These are phyloP conservation scores for Volucella bombylans DNA, from an alignment of 2,888 invertebrate species.

Conservation along the genomic window DNA sequence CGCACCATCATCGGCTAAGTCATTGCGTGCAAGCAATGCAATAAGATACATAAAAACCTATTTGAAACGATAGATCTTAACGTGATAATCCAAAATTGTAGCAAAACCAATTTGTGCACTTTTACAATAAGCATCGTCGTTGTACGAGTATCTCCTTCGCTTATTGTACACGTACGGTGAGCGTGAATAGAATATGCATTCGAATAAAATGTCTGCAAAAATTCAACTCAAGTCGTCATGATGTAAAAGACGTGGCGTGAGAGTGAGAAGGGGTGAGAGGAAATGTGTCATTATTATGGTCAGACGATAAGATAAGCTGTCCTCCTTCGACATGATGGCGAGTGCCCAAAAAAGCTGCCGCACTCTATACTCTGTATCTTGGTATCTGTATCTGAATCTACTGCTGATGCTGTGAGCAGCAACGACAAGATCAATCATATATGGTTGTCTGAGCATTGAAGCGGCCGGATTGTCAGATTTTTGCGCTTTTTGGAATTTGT, in stretches of 20 bases:
- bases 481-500: slow-evolving; percentile 63
- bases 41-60: slow-evolving; percentile 23
- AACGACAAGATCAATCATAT: slow-evolving; percentile 78
- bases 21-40: background rate
- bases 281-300: slow-evolving; percentile 66
- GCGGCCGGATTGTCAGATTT: slow-evolving; percentile 75
- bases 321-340: slow-evolving; percentile 74
- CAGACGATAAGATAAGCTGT: slow-evolving; percentile 73
- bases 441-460: slow-evolving; percentile 80
- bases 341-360: slow-evolving; percentile 68
- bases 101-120: slow-evolving; percentile 74
- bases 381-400: slow-evolving; percentile 55
- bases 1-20: slow-evolving; percentile 47
- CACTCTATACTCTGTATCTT: slow-evolving; percentile 30
- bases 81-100: slow-evolving; percentile 73
- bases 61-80: slow-evolving; percentile 60
- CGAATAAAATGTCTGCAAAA: slow-evolving; percentile 28
- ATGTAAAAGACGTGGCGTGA: background rate
- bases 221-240: background rate
- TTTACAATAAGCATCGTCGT: slow-evolving; percentile 67
- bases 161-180: slow-evolving; percentile 10
- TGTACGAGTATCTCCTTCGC: background rate
- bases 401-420: slow-evolving; percentile 22
- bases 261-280: background rate
- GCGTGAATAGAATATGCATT: slow-evolving; percentile 62